Evolutionary conservation across 2,113 vertebrate genomes (phyloP), one percentile per base, ranked within the genome.

Genomic region (Hystrix brachyura): DNA sequence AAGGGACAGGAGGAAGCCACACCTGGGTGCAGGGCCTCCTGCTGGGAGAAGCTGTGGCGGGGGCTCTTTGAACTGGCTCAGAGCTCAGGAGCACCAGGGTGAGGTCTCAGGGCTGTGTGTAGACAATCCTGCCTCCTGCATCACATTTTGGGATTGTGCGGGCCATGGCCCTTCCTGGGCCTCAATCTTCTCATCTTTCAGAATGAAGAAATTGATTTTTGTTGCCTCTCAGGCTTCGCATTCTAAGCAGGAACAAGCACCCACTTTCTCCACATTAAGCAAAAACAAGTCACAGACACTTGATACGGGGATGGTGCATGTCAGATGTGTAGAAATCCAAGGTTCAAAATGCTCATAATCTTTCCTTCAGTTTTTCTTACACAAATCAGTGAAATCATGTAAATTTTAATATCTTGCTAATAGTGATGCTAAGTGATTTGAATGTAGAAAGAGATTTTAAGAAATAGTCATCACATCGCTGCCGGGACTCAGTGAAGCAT

Each of bases 321-420:
- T 74, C 79, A 93, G n/a, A 46, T 25, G n/a, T 10, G 18, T 59
- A 74, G 57, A 87, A 23, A 17, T 34, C 46, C 27, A 27, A 9
- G 25, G 64, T 34, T 84, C 62, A 80, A 82, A 67, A 88, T 27
- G 81, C 13, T 62, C 48, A 91, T 46, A 91, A 53, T 51, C 27
- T 76, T 87, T n/a, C 55, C 90, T 72, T 78, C 51, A 74, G 4
- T 13, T 82, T 90, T 43, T 88, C 55, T 79, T 64, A 62, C n/a
- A 57, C 89, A 64, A 51, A 93, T 21, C 67, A 94, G 62, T 86
- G 19, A 38, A 43, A 91, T 81, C 91, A 67, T 38, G 72, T 51
- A 53, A 38, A 69, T 80, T 87, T 94, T n/a, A 62, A 46, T 65
- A 64, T 92, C 86, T 93, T 91, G 82, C 72, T 95, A 81, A 60